Evolutionary conservation across 1,140 invertebrate species (phyloP).

Genomic region (Anoplolepis gracilipes): DNA sequence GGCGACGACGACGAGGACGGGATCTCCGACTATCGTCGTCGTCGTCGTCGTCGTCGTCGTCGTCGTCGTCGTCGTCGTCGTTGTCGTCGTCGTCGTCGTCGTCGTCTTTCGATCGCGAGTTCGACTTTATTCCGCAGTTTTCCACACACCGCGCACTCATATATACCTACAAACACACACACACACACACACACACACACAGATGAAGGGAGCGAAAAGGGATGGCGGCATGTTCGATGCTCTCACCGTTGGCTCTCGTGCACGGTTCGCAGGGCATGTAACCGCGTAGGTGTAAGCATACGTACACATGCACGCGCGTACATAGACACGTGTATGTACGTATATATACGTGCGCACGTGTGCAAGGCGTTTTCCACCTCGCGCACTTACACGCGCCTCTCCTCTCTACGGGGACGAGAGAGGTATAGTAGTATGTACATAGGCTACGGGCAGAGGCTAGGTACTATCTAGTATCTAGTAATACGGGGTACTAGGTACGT

Average conservation of each 20-base stretch:
- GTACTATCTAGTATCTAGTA: slow-evolving; percentile 83
- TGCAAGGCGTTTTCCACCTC: slow-evolving; percentile 62
- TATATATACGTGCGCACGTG: neutral
- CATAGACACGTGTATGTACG: slow-evolving; percentile 30
- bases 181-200: no score
- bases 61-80: slow-evolving; percentile 12
- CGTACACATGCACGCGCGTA: slow-evolving; percentile 32
- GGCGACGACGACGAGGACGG: neutral
- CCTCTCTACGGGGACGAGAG: slow-evolving; percentile 47
- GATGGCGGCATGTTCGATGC: slow-evolving; percentile 56
- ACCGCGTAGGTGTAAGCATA: slow-evolving; percentile 72
- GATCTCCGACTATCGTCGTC: slow-evolving; percentile 10
- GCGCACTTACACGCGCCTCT: slow-evolving; percentile 63
- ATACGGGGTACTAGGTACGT: slow-evolving; percentile 82
- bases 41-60: slow-evolving; percentile 2
- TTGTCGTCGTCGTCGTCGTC: neutral
- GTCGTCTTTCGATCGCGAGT: slow-evolving; percentile 32
- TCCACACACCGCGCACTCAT: slow-evolving; percentile 57
- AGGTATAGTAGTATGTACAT: slow-evolving; percentile 57
- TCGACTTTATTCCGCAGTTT: slow-evolving; percentile 62
- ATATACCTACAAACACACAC: no score
- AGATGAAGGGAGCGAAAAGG: neutral
- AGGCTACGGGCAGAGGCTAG: slow-evolving; percentile 70
- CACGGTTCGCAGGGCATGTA: slow-evolving; percentile 68
- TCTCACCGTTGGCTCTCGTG: slow-evolving; percentile 60